These are phyloP conservation scores for Halocaridina rubra DNA, from an alignment of 2,888 invertebrate species.

Conservation along the genomic window DNA sequence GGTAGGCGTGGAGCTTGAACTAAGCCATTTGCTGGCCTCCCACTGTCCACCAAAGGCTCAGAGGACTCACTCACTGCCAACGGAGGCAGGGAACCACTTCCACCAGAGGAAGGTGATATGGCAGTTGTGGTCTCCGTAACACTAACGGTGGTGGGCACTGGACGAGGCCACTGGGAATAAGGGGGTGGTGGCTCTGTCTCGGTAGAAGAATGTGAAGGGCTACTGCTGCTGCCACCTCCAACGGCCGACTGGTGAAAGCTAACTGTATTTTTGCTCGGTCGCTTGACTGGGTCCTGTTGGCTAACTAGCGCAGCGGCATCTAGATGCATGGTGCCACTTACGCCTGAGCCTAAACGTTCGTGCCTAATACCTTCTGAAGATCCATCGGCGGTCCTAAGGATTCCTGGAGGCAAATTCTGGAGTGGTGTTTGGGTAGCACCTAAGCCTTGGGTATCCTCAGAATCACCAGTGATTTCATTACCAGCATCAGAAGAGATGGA, in stretches of 20 bases:
- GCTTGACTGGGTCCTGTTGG: conserved; percentile 16
- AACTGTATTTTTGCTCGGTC: conserved; percentile 49
- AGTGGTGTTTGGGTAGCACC: conserved; percentile 15
- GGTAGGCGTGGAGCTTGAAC: conserved; percentile 58
- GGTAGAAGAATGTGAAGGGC: conserved; percentile 38
- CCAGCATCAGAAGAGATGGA: conserved; percentile 58
- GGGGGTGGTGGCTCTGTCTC: conserved; percentile 49
- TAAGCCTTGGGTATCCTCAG: conserved; percentile 31
- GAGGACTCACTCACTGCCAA: conserved; percentile 34
- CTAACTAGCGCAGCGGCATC: conserved; percentile 52
- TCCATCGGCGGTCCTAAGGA: conserved; percentile 13
- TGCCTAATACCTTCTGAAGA: not conserved
- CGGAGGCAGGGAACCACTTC: conserved; percentile 36
- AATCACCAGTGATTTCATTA: conserved; percentile 50
- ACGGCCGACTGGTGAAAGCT: conserved; percentile 44
- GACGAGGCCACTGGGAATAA: conserved; percentile 22
- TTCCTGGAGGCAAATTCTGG: conserved; percentile 24
- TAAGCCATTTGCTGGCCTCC: conserved; percentile 54
- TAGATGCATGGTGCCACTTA: conserved; percentile 45
- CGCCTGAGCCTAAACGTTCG: not conserved
- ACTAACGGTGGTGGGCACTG: conserved; percentile 14
- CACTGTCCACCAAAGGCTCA: conserved; percentile 35
- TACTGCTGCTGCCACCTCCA: conserved; percentile 18
- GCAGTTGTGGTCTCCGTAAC: not conserved
- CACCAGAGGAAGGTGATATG: conserved; percentile 51